Conservation (phyloP, 2,113 vertebrate genomes). For the Mystacornis crossleyi region DNA sequence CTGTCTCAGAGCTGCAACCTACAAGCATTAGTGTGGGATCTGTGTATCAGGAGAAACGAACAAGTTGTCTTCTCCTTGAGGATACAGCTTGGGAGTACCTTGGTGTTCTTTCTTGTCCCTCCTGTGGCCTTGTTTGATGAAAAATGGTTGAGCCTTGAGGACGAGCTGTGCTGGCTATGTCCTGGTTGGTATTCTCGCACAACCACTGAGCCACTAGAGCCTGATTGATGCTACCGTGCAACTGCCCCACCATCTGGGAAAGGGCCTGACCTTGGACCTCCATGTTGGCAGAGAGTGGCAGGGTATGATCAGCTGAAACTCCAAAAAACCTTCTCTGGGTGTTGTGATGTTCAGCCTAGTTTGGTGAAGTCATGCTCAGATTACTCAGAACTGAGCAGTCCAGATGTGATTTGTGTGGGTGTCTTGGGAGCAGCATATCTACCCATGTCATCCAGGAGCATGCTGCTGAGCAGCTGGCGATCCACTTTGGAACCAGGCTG, state of each 20-base stretch:
- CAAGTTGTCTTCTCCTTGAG: neutral
- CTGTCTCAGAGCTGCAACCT: neutral
- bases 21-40: neutral
- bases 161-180: accelerated
- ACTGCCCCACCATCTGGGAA: accelerated
- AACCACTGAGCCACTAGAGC: neutral
- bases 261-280: neutral
- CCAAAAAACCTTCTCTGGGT: neutral
- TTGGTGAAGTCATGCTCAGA: neutral
- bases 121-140: neutral
- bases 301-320: neutral
- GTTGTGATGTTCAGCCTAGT: neutral
- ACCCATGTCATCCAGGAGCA: accelerated
- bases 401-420: neutral
- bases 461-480: neutral
- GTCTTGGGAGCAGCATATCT: neutral
- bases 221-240: neutral
- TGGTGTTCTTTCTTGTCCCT: neutral
- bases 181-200: neutral
- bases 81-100: neutral
- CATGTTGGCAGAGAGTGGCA: accelerated
- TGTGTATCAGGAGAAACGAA: neutral
- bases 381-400: neutral
- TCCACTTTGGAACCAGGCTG: neutral
- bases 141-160: neutral